phyloP scores from a whole-genome alignment of 2,797 vertebrate genomes.

The Ataeniobius toweri region DNA sequence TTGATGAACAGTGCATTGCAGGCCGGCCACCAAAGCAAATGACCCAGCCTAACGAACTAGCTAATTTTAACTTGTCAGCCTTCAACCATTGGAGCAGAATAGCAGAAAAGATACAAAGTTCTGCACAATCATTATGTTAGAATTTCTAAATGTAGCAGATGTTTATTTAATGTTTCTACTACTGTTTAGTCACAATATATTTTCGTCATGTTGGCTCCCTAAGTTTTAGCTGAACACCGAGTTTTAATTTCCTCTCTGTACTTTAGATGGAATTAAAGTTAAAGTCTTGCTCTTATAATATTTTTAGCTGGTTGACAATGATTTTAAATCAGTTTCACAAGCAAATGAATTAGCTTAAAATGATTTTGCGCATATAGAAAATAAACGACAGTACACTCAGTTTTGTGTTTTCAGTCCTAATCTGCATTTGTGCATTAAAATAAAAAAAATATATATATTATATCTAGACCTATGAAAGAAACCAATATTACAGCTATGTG shows the following conservation, averaged over 20 bases:
- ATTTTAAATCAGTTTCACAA: neutral
- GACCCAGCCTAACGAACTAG: too few species aligned
- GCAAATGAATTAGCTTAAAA: neutral
- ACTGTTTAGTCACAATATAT: neutral
- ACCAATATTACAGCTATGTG: neutral
- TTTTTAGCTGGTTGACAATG: neutral
- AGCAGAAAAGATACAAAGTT: neutral
- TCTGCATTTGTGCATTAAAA: too few species aligned
- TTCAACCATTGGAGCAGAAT: too few species aligned
- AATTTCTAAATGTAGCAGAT: neutral
- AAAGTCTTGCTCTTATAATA: neutral
- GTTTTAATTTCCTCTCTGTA: neutral
- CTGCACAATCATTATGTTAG: neutral
- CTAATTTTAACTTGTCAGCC: too few species aligned
- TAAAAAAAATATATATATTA: too few species aligned
- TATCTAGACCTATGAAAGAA: neutral
- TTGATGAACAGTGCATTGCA: too few species aligned
- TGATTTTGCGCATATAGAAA: neutral
- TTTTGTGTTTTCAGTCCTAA: neutral
- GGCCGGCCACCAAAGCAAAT: too few species aligned
- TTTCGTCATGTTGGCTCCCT: neutral
- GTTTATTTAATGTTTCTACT: neutral
- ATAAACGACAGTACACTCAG: neutral
- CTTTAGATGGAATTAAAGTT: neutral
- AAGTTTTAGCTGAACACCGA: neutral